phyloP scores from a whole-genome alignment of 1,140 invertebrate genomes.

The Linepithema humile region DNA sequence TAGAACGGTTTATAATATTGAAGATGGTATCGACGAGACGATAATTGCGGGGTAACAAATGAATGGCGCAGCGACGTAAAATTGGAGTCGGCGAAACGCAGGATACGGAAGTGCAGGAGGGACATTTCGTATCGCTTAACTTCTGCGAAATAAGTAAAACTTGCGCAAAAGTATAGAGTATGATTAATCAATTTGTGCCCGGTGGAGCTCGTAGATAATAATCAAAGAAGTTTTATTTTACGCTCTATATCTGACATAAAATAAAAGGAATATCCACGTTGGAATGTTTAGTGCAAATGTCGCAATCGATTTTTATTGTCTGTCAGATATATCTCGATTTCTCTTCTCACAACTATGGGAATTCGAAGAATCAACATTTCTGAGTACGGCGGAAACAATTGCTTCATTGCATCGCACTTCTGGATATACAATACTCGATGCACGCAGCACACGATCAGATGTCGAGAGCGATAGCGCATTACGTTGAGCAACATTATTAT shows the following conservation, averaged over 20 bases:
- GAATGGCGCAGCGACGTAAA: neutral
- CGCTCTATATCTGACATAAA: neutral
- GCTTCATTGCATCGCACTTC: neutral
- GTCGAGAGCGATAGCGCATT: neutral
- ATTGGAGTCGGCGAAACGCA: neutral
- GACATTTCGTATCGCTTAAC: neutral
- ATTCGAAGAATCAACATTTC: neutral
- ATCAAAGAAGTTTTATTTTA: neutral
- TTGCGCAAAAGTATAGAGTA: neutral
- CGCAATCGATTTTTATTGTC: neutral
- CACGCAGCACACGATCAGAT: neutral
- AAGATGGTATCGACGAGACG: constrained; percentile 46
- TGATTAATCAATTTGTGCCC: neutral
- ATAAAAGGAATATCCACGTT: neutral
- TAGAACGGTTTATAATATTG: constrained; percentile 68
- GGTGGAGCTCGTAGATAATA: neutral
- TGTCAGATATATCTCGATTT: neutral
- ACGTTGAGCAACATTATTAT: constrained; percentile 43
- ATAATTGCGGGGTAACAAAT: constrained; percentile 50
- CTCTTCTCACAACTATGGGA: neutral
- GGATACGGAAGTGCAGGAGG: neutral
- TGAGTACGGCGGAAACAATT: neutral
- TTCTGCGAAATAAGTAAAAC: neutral
- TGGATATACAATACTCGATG: neutral
- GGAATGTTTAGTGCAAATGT: neutral